Evolutionary conservation across 2,797 vertebrate genomes (phyloP), one percentile per base, ranked within the genome.

Genomic region (Urocyon cinereoargenteus): DNA sequence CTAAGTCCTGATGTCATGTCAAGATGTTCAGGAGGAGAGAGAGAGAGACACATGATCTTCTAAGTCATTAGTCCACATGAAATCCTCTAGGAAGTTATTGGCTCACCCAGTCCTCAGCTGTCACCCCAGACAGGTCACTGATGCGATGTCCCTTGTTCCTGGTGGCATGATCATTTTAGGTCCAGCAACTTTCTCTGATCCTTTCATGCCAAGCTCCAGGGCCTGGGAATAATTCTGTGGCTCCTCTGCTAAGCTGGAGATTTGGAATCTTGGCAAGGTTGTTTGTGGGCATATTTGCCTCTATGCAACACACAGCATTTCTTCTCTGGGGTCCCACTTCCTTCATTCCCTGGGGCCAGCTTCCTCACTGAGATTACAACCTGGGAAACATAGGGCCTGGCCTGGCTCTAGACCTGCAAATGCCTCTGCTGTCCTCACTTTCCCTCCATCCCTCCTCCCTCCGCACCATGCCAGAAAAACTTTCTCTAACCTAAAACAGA

Each of bases 401-500:
- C 45, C 77, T 45, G 40, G 9, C 11, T 10, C 28, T 31, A 28
- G 53, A 77, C 18, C 94, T 77, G 53, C 51, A 40, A 86, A 75
- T 26, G n/a, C 49, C 22, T 87, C 81, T 9, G 19, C 31, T 79
- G 55, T 90, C 70, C 87, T 84, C 13, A 28, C 79, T 70, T 75
- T 55, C 40, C 72, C 36, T 92, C 70, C 13, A 18, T 2, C 7
- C 3, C 18, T 22, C 31, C 55, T 22, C 21, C 70, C n/a, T 3
- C 68, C 18, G 64, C 55, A 85, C 31, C 24, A 73, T 10, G n/a
- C 81, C 88, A 90, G 66, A 95, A 78, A 92, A 95, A 89, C 66
- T 72, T 94, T 92, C 79, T 75, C 83, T 96, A 89, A 96, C 75
- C 91, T 86, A 55, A 96, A 92, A 88, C 57, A 95, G 86, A 97